These are phyloP conservation scores for Nymphalis io DNA, from an alignment of 1,140 invertebrate species.

Conservation along the genomic window DNA sequence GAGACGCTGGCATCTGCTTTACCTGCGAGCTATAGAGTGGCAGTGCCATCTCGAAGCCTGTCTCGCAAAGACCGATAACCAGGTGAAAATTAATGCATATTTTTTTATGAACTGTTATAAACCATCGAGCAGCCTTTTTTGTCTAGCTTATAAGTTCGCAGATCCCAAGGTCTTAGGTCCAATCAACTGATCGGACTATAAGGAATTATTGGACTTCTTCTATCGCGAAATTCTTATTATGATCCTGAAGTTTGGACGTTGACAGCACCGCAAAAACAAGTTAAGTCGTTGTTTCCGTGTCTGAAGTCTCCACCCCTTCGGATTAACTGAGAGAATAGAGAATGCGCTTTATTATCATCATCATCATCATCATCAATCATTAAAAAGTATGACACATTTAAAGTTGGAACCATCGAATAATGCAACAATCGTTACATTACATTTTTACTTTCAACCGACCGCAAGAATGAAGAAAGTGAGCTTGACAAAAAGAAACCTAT, in stretches of 20 bases:
- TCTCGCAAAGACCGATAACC: conserved; percentile 70
- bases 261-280: too few relatives aligned
- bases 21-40: conserved; percentile 93
- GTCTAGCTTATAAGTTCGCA: neutral
- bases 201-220: too few relatives aligned
- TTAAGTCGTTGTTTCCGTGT: too few relatives aligned
- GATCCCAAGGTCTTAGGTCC: too few relatives aligned
- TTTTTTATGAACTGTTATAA: neutral
- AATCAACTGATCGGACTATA: too few relatives aligned
- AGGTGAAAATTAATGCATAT: conserved; percentile 49
- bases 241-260: too few relatives aligned
- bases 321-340: too few relatives aligned
- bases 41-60: conserved; percentile 84
- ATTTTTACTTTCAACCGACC: conserved; percentile 45
- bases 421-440: conserved; percentile 31
- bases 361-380: neutral
- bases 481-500: conserved; percentile 46
- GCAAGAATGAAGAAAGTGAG: conserved; percentile 47
- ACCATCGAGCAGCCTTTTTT: neutral
- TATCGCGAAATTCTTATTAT: too few relatives aligned
- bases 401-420: conserved; percentile 27
- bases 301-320: too few relatives aligned
- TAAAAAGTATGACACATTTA: conserved; percentile 13
- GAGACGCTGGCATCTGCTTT: conserved; percentile 92
- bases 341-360: too few relatives aligned